Evolutionary conservation across 2,113 vertebrate species (phyloP).

Genomic region (Triplophysa dalaica): DNA sequence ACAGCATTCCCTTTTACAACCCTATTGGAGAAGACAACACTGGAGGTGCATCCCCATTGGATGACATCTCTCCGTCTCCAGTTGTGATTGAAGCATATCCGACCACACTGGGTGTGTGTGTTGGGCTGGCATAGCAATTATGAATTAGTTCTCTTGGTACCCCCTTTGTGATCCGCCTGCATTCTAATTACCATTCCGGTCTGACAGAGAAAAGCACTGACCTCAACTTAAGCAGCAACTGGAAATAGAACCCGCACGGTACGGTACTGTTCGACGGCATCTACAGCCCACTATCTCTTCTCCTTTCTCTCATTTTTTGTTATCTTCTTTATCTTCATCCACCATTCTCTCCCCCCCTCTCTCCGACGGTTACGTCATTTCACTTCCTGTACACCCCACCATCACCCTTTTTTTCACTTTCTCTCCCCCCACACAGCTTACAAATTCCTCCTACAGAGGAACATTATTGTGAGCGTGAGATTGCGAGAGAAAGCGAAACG

Average conservation of each 20-base stretch:
- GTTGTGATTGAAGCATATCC: background rate
- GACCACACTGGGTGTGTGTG: background rate
- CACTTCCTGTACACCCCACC: background rate
- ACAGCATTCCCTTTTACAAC: background rate
- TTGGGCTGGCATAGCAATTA: slow-evolving; percentile 5
- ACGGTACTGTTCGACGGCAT: slow-evolving; percentile 12
- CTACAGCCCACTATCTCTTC: slow-evolving; percentile 30
- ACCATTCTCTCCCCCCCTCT: background rate
- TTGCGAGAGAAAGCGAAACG: slow-evolving; percentile 31
- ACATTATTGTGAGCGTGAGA: slow-evolving; percentile 2
- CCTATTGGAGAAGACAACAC: background rate
- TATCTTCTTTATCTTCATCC: slow-evolving; percentile 3
- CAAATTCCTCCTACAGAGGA: slow-evolving; percentile 18
- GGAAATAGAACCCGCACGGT: slow-evolving; percentile 37
- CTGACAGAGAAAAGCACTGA: slow-evolving; percentile 46
- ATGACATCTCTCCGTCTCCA: background rate
- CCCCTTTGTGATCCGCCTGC: slow-evolving; percentile 22
- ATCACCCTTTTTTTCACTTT: background rate
- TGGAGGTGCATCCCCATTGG: background rate
- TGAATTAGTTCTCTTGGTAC: slow-evolving; percentile 27
- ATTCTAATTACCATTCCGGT: slow-evolving; percentile 48
- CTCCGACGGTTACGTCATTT: background rate
- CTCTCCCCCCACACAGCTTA: slow-evolving; percentile 14
- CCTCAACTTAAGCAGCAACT: slow-evolving; percentile 50
- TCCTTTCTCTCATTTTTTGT: slow-evolving; percentile 24